Conservation (phyloP, 2,113 vertebrate species). For the Ranitomeya variabilis region DNA sequence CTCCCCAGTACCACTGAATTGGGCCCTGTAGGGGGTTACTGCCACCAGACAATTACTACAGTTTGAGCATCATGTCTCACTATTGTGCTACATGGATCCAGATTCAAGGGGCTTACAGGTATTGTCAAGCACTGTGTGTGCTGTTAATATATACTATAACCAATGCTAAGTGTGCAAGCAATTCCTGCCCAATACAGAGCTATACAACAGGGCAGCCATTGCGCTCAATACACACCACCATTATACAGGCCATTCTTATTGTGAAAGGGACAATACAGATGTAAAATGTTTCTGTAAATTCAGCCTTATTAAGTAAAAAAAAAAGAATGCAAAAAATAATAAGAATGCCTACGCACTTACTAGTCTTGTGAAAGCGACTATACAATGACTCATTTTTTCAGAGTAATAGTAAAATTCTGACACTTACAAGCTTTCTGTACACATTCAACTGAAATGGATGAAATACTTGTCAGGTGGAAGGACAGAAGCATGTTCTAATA, state of each 20-base stretch:
- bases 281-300: not conserved
- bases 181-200: not conserved
- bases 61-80: slow-evolving; percentile 9
- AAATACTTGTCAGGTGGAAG: not conserved
- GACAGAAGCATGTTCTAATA: not conserved
- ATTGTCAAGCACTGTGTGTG: not conserved
- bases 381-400: too few species aligned
- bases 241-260: not conserved
- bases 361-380: not conserved
- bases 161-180: not conserved
- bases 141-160: not conserved
- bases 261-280: not conserved
- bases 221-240: not conserved
- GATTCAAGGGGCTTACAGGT: not conserved
- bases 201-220: not conserved
- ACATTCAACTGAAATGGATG: not conserved
- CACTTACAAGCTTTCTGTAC: too few species aligned
- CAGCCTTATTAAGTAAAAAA: not conserved
- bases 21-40: not conserved
- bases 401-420: too few species aligned
- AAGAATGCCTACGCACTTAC: not conserved
- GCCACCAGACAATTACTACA: slow-evolving; percentile 8
- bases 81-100: not conserved
- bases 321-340: not conserved
- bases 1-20: slow-evolving; percentile 4